Conservation (phyloP, 2,797 vertebrate genomes). For the Lepidocolaptes lacrymiger region DNA sequence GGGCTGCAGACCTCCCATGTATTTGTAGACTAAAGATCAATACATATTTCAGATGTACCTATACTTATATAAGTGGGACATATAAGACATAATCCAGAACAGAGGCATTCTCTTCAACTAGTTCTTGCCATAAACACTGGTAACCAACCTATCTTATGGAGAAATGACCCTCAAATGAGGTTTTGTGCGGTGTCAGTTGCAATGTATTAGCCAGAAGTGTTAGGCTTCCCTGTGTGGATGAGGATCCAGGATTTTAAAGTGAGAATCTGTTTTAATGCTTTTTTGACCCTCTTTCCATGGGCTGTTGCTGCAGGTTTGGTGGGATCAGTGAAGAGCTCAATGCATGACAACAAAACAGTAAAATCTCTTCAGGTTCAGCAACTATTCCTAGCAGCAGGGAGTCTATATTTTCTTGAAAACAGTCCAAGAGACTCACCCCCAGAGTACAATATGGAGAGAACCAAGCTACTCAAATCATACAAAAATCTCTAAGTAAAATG, state of each 20-base stretch:
- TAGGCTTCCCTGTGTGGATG: background rate
- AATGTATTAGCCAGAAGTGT: background rate
- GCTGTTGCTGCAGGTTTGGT: background rate
- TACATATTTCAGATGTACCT: background rate
- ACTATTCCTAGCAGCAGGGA: background rate
- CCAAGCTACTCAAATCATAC: background rate
- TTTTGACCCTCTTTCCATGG: background rate
- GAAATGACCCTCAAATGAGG: background rate
- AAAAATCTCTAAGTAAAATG: background rate
- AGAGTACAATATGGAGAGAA: background rate
- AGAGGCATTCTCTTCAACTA: background rate
- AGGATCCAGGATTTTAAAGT: background rate
- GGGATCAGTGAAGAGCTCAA: background rate
- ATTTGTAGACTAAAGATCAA: background rate
- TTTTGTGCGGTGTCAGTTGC: background rate
- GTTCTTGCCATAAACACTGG: background rate
- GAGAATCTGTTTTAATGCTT: background rate
- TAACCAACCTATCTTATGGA: background rate
- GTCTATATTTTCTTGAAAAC: background rate
- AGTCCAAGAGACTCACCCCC: background rate
- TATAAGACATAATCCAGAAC: background rate
- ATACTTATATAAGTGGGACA: background rate
- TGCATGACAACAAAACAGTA: background rate
- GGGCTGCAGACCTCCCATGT: background rate
- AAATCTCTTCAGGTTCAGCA: constrained; percentile 1